These are phyloP conservation scores for Xylophagus ater DNA, from an alignment of 2,888 invertebrate species.

Conservation along the genomic window DNA sequence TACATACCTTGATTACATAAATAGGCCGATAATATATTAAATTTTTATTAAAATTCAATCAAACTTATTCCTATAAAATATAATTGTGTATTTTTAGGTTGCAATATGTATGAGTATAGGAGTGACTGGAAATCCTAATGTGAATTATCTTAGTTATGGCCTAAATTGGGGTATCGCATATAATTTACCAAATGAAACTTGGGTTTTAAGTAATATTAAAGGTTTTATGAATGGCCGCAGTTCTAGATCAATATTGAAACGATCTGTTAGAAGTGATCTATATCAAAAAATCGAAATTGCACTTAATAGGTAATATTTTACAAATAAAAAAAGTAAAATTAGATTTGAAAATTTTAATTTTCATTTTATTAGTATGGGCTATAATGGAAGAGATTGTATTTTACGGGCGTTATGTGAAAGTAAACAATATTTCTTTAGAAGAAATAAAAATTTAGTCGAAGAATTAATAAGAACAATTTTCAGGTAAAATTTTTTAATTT, in stretches of 20 bases:
- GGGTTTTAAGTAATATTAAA: no score
- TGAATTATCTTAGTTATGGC: constrained; percentile 50
- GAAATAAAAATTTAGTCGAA: constrained; percentile 52
- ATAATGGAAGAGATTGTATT: constrained; percentile 58
- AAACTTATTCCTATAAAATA: no score
- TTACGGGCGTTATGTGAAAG: constrained; percentile 63
- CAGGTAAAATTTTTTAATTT: no score
- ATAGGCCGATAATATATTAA: no score
- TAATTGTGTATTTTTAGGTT: constrained; percentile 26
- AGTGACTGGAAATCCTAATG: constrained; percentile 45
- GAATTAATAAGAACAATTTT: constrained; percentile 60
- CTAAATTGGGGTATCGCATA: constrained; percentile 63
- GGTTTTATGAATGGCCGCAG: no score
- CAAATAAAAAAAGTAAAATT: no score
- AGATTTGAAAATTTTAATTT: no score
- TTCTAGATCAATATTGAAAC: no score
- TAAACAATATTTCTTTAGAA: constrained; percentile 48
- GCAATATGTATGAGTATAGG: constrained; percentile 53
- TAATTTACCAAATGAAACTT: constrained; percentile 46
- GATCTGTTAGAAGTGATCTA: constrained; percentile 55
- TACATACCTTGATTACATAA: no score
- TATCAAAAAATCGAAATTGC: constrained; percentile 57
- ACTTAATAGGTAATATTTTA: constrained; percentile 60
- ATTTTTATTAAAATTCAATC: background rate
- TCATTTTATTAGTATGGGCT: constrained; percentile 55